Conservation (phyloP, 2,113 vertebrate species). For the Columba janthina region DNA sequence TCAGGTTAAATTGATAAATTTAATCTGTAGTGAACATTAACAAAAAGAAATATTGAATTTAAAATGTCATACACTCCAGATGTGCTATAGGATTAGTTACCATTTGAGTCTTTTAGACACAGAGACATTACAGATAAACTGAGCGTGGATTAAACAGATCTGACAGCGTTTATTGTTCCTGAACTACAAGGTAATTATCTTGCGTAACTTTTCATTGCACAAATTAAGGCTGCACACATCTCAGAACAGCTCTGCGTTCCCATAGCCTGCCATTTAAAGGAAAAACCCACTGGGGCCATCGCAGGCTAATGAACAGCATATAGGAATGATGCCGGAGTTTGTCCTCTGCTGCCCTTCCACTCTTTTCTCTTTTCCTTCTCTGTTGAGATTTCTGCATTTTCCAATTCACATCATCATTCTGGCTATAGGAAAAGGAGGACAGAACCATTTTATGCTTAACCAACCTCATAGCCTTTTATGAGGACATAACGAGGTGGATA, state of each 20-base stretch:
- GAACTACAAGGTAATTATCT: constrained; percentile 57
- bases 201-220: constrained; percentile 21
- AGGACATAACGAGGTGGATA: no score
- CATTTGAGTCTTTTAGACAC: constrained; percentile 16
- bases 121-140: not conserved
- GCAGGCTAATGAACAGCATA: not conserved
- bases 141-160: not conserved
- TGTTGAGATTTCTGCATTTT: not conserved
- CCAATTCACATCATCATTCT: not conserved
- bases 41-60: not conserved
- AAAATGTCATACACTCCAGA: not conserved
- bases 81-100: constrained; percentile 12
- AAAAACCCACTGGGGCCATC: not conserved
- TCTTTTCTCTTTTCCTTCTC: not conserved
- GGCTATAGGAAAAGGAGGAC: not conserved
- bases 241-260: constrained; percentile 18
- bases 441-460: not conserved
- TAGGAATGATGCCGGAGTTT: not conserved
- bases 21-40: constrained; percentile 40
- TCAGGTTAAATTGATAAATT: constrained; percentile 24
- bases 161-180: constrained; percentile 43
- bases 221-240: constrained; percentile 33
- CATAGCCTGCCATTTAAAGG: not conserved
- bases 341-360: not conserved
- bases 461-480: no score